These are phyloP conservation scores for Saguinus imperator DNA, from an alignment of 2,113 vertebrate genomes.

Conservation along the genomic window DNA sequence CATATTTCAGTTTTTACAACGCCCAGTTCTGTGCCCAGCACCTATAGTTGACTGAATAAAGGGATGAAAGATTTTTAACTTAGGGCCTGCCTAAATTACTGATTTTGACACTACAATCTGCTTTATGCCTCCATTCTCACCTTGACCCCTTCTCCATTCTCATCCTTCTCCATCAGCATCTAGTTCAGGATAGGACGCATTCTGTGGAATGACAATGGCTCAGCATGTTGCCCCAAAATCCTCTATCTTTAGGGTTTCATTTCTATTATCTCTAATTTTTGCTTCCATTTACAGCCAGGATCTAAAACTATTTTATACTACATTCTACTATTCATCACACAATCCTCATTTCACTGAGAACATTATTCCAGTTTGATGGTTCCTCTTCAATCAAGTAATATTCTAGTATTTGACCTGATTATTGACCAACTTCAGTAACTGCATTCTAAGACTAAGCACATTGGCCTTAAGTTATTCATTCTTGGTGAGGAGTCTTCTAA, in stretches of 20 bases:
- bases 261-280: not conserved
- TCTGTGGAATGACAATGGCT: not conserved
- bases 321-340: not conserved
- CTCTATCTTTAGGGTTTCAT: not conserved
- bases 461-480: not conserved
- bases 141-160: too few relatives aligned
- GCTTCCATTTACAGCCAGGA: not conserved
- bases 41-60: not conserved
- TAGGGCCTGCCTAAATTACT: not conserved
- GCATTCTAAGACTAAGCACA: not conserved
- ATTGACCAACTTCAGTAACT: not conserved
- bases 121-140: not conserved
- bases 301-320: not conserved
- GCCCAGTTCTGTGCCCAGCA: not conserved
- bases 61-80: not conserved
- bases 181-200: not conserved
- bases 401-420: not conserved
- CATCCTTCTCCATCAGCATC: not conserved
- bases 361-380: not conserved
- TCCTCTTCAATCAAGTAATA: not conserved
- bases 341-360: not conserved
- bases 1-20: not conserved
- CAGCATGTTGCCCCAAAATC: not conserved
- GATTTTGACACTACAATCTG: not conserved
- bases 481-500: not conserved